Evolutionary conservation across 1,140 invertebrate species (phyloP), one percentile per base, ranked within the genome.

Genomic region (Bathynomus jamesi): DNA sequence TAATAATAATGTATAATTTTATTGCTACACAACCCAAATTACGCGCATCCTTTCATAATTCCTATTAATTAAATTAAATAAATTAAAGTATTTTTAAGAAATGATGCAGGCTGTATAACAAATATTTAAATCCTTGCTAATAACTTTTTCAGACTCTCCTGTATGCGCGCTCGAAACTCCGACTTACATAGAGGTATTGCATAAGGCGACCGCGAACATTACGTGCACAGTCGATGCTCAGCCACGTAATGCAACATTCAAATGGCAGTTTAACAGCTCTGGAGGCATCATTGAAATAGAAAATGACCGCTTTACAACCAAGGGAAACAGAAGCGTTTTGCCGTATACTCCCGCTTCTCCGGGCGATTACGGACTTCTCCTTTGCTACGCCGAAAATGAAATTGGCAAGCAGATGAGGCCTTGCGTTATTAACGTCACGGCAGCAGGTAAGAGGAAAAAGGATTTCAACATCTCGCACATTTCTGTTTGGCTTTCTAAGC

Each of bases 221-320:
- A 82, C 89, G 66, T 95, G 93, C 81, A 88, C 89, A 82, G 92
- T 95, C 21, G 91, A 94, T 76, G 89, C 92, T 10, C 91, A 90
- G 81, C 92, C 93, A 10, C 86, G 88, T 17, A 91, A 92, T 25
- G 87, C 90, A 76, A 89, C 86, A 62, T 95, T 94, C 81, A 89
- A 89, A 72, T 95, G 93, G 93, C 87, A 89, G 28, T 92, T 94
- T 81, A 94, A 94, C 82, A 93, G 91, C 81, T 91, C 91, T 3
- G 89, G 89, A n/a, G 89, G 91, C 76, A 87, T 87, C 71, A 86
- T 89, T 65, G 91, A 93, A 78, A 87, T 93, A 76, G 71, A 70
- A 11, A 68, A 76, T 10, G 78, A 73, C 27, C 71, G 78, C 25
- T 80, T 75, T 64, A 85, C 87, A 17, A 82, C 78, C 3, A 67